Conservation (phyloP, 2,888 invertebrate species). For the Pteria penguin region DNA sequence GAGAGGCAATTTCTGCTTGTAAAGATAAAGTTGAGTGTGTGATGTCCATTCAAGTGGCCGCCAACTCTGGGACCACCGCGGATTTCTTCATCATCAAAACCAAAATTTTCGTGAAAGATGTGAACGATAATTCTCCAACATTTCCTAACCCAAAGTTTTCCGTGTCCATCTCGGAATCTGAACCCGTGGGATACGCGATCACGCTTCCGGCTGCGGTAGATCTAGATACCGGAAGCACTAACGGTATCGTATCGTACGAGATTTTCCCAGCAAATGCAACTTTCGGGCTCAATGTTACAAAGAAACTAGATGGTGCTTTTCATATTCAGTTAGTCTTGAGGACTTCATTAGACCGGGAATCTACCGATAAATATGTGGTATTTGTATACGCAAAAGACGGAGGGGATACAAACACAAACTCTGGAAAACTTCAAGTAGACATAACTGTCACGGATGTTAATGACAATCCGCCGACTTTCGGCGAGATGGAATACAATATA, state of each 20-base stretch:
- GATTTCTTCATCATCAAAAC: conserved; percentile 58
- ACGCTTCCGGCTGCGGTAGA: conserved; percentile 65
- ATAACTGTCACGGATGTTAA: conserved; percentile 70
- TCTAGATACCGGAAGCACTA: conserved; percentile 58
- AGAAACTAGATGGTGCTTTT: conserved; percentile 59
- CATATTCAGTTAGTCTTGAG: conserved; percentile 62
- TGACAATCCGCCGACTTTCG: conserved; percentile 70
- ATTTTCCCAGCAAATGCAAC: conserved; percentile 53
- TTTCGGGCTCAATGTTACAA: conserved; percentile 50
- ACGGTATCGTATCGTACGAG: conserved; percentile 62
- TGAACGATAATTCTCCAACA: conserved; percentile 67
- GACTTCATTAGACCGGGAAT: conserved; percentile 67
- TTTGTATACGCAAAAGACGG: conserved; percentile 70
- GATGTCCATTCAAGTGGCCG: conserved; percentile 59
- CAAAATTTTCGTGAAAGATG: conserved; percentile 57
- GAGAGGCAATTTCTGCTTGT: conserved; percentile 59
- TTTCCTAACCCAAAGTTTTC: conserved; percentile 56
- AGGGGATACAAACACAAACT: conserved; percentile 56
- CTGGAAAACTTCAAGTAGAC: conserved; percentile 65
- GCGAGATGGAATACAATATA: conserved; percentile 58
- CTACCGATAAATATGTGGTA: conserved; percentile 61
- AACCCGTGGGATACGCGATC: conserved; percentile 55
- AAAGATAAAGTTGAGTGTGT: conserved; percentile 46
- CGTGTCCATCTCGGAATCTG: conserved; percentile 62
- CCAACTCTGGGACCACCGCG: conserved; percentile 39